Evolutionary conservation across 2,113 vertebrate species (phyloP), one percentile per base, ranked within the genome.

Genomic region (Hiodon tergisus): DNA sequence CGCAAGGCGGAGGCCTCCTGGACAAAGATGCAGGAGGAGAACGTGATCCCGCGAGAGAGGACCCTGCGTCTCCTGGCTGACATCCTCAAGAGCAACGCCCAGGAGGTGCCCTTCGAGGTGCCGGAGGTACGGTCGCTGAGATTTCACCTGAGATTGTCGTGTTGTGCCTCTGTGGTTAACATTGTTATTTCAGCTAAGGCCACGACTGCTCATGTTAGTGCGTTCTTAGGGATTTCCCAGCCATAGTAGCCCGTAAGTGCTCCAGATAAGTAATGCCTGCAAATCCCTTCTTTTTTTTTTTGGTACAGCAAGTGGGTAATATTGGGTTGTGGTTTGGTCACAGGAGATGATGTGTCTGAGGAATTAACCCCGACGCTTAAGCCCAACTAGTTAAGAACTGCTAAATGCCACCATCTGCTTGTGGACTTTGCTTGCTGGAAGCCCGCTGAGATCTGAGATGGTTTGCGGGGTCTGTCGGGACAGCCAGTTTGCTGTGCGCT

Each of bases 21-120:
- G 96, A 96, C 88, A 62, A 98, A 97, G 91, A 97, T 99, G 86
- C 94, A 98, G 83, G 95, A 98, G 81, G 96, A 98, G 88, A 97
- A 94, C 76, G 4, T 95, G 76, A 89, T 95, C 87, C 96, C 95
- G 65, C 91, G 92, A 63, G 92, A 91, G 65, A 93, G 87, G 83
- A 98, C 96, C 0, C 84, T 96, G 10, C 78, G 14, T 2, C 77
- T 98, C 51, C 85, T 99, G 75, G 93, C 93, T 7, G 82, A 88
- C 52, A 91, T 97, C 81, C 82, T 97, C 68, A 87, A 83, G 82
- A 89, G n/a, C 46, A 95, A 88, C 76, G 91, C 89, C 79, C 92
- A 95, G 77, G 86, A 92, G 82, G 93, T 98, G 84, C 94, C 94
- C 11, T 96, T 96, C 72, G 92, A 95, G 13, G 76, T 94, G 69